Base-by-base conservation (phyloP, 2,113 vertebrate species). In the Meles meles region DNA sequence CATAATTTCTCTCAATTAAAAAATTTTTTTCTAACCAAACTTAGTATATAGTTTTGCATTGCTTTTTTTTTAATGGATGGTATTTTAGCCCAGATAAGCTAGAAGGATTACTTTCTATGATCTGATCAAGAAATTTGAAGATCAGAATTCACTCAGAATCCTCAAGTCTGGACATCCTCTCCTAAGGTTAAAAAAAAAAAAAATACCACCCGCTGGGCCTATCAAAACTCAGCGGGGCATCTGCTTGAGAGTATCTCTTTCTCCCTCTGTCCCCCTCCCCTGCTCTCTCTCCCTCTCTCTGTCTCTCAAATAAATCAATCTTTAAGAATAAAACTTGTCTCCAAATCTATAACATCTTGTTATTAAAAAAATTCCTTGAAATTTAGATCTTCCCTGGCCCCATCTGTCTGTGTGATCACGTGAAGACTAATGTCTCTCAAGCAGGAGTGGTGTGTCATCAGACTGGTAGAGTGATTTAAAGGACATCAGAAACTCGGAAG, bases 71-170 rank as follows among this genome's bases (percentile, higher is more conserved):
- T 69, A 37, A 80, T 83, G 25, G 69, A 39, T 76, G 6, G 9
- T 52, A 13, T 88, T 87, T 86, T 29, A 95, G 61, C 49, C 34
- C 42, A 55, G 29, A 91, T 76, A 88, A 90, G 23, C 37, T 57
- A 47, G 31, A 42, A 85, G 42, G 31, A 94, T 96, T 90, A 84
- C n/a, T 39, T 80, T 83, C 65, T 57, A 39, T 2, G 55, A 88
- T 69, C 71, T 83, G 55, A 93, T n/a, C 6, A 90, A 72, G 94
- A 95, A 34, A 34, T 61, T 18, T 67, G n/a, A 97, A 95, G 97
- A 61, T 79, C 52, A 86, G 67, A 88, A 86, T 61, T 91, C 8
- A 71, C 29, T 82, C 25, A 88, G 83, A 92, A 87, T 81, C 44
- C 18, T 88, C 42, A 84, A 65, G 27, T 57, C 37, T 81, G 7